Base-by-base conservation (phyloP, 2,888 invertebrate genomes). In the Elegia similella region DNA sequence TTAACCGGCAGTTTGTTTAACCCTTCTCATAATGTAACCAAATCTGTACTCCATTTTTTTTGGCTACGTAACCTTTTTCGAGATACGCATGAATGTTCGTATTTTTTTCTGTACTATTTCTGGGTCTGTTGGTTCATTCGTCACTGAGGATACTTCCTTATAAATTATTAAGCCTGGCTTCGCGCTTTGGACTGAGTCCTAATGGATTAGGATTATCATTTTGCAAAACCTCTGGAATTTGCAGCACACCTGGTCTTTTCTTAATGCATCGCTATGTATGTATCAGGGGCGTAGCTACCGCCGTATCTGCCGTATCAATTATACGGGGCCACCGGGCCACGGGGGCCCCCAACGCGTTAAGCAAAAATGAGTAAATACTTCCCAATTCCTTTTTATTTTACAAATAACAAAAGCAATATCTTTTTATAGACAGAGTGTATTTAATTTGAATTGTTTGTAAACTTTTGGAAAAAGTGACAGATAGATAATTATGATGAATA, bases 161-260 rank as follows among this genome's bases (percentile, higher is more conserved):
- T 46, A 46, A 16, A 46, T 46, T 46, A 46, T 46, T 46, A 17
- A 46, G 23, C 10, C 17, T 46, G 46, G 16, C n/a, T 17, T 23
- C 16, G n/a, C 46, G 16, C 16, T 7, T 16, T 23, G 23, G 16
- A 15, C 46, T 29, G 17, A 12, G 46, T 8, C 23, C 47, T 47
- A 47, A 47, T 52, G 52, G 38, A 52, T 38, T 32, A 52, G 13
- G 34, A 15, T 34, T 17, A 52, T 52, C 6, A 52, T 34, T 32
- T 23, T 32, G 10, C 17, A 42, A 47, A 29, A 30, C n/a, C 7
- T 6, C n/a, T 47, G 29, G 23, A 34, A 34, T 52, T 42, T n/a
- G 23, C 30, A 15, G n/a, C 12, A 30, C 30, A 30, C 48, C 48
- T 32, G 52, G 34, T 42, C 23, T 23, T 42, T 42, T 42, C 38